Conservation (phyloP, 2,797 vertebrate genomes). For the Remorina albescens region DNA sequence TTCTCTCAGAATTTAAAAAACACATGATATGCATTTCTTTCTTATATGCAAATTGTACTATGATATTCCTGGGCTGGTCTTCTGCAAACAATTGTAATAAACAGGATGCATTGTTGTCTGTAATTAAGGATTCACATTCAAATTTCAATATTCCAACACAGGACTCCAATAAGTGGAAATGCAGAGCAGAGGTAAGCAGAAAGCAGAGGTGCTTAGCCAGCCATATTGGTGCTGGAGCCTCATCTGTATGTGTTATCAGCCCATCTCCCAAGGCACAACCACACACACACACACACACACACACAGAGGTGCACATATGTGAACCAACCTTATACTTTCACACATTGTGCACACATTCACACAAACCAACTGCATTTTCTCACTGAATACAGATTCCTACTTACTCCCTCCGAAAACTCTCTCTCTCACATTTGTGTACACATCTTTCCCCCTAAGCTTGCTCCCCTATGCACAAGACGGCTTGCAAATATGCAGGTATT, state of each 20-base stretch:
- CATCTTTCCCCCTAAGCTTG: conserved; percentile 71
- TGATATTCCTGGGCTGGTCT: conserved; percentile 32
- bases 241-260: conserved; percentile 86
- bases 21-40: not conserved
- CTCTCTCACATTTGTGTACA: conserved; percentile 53
- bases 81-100: conserved; percentile 62
- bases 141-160: conserved; percentile 70
- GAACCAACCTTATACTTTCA: conserved; percentile 34
- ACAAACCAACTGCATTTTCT: conserved; percentile 50
- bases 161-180: conserved; percentile 56
- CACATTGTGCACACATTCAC: conserved; percentile 39
- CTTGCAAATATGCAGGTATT: conserved; percentile 83
- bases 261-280: conserved; percentile 76
- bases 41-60: not conserved
- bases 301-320: conserved; percentile 27
- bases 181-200: conserved; percentile 83
- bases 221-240: conserved; percentile 80
- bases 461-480: conserved; percentile 73
- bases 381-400: conserved; percentile 70
- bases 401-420: conserved; percentile 40
- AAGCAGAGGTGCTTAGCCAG: conserved; percentile 86
- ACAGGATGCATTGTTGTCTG: conserved; percentile 66
- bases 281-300: conserved; percentile 39
- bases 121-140: conserved; percentile 79
- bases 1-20: not conserved